These are phyloP conservation scores for Cepaea hortensis DNA, from an alignment of 2,888 invertebrate genomes.

Conservation along the genomic window DNA sequence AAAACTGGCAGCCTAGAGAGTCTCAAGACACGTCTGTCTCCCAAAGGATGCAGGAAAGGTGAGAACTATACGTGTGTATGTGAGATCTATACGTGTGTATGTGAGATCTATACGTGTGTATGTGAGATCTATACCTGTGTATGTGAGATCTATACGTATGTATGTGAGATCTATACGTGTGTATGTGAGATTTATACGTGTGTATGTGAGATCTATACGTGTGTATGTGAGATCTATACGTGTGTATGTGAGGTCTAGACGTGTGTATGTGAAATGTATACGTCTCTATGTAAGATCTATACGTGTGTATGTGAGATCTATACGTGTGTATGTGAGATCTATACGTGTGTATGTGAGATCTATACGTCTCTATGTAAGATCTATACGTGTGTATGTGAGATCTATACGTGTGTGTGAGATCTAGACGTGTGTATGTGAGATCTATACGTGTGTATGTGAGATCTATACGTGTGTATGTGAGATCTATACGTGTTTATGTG, in stretches of 20 bases:
- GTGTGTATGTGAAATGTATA: not conserved
- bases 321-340: not conserved
- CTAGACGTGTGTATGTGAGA: no score
- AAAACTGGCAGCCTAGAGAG: conserved; percentile 24
- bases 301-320: no score
- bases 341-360: not conserved
- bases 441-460: not conserved
- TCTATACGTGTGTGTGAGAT: no score
- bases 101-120: no score
- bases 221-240: not conserved
- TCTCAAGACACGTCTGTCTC: conserved; percentile 45
- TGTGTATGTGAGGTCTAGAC: no score
- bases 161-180: not conserved
- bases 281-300: not conserved
- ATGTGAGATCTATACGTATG: no score
- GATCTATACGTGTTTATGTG: no score
- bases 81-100: not conserved
- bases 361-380: not conserved
- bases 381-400: no score
- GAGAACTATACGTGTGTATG: not conserved
- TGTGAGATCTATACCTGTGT: no score
- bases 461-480: not conserved
- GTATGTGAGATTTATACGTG: no score
- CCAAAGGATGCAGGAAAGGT: conserved; percentile 46
- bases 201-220: not conserved